Conservation (phyloP, 2,113 vertebrate genomes). For the Ophthalmolycus amberensis region DNA sequence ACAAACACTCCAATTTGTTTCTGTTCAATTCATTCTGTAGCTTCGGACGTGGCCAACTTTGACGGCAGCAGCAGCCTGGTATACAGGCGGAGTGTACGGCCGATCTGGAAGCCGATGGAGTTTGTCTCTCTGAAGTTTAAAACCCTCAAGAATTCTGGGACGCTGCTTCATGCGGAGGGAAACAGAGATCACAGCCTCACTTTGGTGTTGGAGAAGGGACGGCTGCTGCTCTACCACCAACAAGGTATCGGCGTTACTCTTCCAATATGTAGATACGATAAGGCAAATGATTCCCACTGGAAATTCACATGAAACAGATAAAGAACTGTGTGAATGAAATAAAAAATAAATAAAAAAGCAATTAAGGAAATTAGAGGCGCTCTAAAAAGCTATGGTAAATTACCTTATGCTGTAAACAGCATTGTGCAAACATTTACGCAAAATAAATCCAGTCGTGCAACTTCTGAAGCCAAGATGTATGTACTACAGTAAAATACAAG, state of each 20-base stretch:
- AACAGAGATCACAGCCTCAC: conserved; percentile 71
- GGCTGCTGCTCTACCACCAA: conserved; percentile 72
- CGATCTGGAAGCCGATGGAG: conserved; percentile 44
- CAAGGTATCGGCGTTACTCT: conserved; percentile 58
- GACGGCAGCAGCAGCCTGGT: conserved; percentile 73
- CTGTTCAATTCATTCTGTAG: conserved; percentile 34
- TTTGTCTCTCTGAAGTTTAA: conserved; percentile 75
- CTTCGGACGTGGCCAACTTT: conserved; percentile 71
- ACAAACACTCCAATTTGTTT: not conserved
- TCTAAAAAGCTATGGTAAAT: not conserved
- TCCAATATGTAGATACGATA: not conserved
- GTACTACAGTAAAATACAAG: not conserved
- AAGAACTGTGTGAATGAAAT: not conserved
- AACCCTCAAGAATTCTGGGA: conserved; percentile 71
- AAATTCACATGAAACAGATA: not conserved
- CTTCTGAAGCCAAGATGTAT: not conserved
- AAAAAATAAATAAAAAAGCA: not conserved
- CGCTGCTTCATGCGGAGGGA: conserved; percentile 71
- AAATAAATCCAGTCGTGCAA: not conserved
- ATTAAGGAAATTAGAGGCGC: not conserved
- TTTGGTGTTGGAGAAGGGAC: conserved; percentile 73
- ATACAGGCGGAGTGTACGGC: conserved; percentile 57
- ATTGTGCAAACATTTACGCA: not conserved
- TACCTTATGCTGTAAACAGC: not conserved
- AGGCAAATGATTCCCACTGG: not conserved